Base-by-base conservation (phyloP, 53 echinoderm and acorn worm species). In the Crossaster papposus region DNA sequence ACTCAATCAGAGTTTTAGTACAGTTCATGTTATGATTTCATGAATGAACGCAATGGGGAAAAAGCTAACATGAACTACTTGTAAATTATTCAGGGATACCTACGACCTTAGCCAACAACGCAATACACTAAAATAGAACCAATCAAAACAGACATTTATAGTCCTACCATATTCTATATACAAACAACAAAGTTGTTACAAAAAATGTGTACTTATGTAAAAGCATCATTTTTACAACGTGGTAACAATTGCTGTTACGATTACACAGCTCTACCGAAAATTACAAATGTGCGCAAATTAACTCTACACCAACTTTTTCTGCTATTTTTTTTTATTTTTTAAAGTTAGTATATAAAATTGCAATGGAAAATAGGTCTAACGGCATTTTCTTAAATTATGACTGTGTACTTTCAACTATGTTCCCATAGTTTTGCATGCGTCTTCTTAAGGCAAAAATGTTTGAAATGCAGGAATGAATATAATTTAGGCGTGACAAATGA, bases 401-500 rank as follows among this genome's bases (percentile, higher is more conserved):
- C 36, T 73, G 35, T 73, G 34, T 14, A 37, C n/a, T 36, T 82
- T 29, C 35, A 24, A 26, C 65, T 65, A 13, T 64, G 44, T 50
- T 44, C 30, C 30, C 17, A 62, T 58, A 33, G 15, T 64, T 36
- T 24, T 38, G 31, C 36, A 23, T 64, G 63, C 30, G 32, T 38
- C 26, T 17, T 36, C n/a, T 65, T 36, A 24, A 22, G 22, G 11
- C 35, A 73, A 34, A 65, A 37, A 82, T 64, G 64, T 63, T 30
- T 9, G 12, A 81, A 81, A 82, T 37, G 38, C 23, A 38, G 68
- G 51, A 82, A 64, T 50, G 29, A 82, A 70, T 62, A 10, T 82
- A 82, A 65, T 82, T 82, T 20, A 55, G 65, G 36, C 37, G 8
- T 82, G 74, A 44, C 10, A 82, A 82, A 36, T 63, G 70, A 82